Conservation (phyloP, 2,888 invertebrate species). For the Ornithoptera priamus region DNA sequence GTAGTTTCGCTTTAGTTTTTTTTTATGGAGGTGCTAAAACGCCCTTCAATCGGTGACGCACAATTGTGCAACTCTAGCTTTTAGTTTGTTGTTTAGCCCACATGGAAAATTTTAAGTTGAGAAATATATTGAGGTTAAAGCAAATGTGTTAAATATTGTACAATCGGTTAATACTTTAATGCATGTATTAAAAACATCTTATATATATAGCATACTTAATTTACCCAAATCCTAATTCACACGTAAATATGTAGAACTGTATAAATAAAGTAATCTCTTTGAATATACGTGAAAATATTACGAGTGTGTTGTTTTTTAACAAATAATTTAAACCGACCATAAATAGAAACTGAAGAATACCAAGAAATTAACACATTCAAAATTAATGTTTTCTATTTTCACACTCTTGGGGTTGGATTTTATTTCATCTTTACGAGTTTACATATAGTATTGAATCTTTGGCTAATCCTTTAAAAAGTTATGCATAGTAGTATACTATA, state of each 20-base stretch:
- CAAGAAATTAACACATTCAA: too few relatives aligned
- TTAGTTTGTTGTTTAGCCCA: conserved; percentile 20
- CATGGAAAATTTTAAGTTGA: conserved; percentile 13
- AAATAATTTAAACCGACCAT: too few relatives aligned
- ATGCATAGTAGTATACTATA: too few relatives aligned
- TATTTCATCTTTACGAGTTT: too few relatives aligned
- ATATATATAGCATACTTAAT: background rate
- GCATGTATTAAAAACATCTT: background rate
- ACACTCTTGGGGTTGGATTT: too few relatives aligned
- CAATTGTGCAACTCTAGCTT: conserved; percentile 29
- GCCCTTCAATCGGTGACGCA: conserved; percentile 39
- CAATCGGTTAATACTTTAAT: background rate
- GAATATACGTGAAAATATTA: too few relatives aligned
- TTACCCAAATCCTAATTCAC: background rate
- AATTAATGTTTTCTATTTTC: too few relatives aligned
- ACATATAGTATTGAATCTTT: too few relatives aligned
- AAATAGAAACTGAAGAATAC: too few relatives aligned
- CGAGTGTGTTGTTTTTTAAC: too few relatives aligned
- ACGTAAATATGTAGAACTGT: background rate
- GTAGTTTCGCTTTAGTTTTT: conserved; percentile 64
- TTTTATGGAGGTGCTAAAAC: conserved; percentile 78
- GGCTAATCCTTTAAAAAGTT: too few relatives aligned
- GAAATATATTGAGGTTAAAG: conserved; percentile 1
- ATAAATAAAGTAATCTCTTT: background rate
- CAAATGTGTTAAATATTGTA: conserved; percentile 1